These are phyloP conservation scores for Ascaphus truei DNA, from an alignment of 2,113 vertebrate genomes.

Conservation along the genomic window DNA sequence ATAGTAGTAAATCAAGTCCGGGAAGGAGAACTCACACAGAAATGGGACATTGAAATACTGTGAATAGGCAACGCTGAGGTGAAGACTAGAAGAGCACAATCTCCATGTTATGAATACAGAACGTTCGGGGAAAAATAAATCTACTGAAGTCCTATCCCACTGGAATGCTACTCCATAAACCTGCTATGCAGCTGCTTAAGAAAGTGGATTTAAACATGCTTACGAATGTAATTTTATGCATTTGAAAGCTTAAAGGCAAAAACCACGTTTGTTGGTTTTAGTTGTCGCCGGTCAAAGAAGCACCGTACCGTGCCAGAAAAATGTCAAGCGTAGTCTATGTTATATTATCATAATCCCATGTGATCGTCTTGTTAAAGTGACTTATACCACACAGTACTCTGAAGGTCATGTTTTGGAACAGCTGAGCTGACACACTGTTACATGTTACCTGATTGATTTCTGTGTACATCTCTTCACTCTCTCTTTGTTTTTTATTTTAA, in stretches of 20 bases:
- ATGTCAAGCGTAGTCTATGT: neutral
- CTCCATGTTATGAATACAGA: neutral
- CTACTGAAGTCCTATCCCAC: conserved; percentile 45
- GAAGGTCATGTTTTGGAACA: neutral
- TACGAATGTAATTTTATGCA: neutral
- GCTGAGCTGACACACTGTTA: neutral
- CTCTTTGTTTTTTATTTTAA: too few relatives aligned
- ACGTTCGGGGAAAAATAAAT: neutral
- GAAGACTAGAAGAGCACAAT: neutral
- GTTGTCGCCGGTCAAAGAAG: neutral
- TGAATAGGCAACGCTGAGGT: conserved; percentile 38
- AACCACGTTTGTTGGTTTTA: neutral
- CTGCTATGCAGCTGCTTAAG: neutral
- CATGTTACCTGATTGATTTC: neutral
- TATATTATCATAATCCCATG: neutral
- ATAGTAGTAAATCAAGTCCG: conserved; percentile 57
- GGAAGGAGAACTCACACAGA: conserved; percentile 58
- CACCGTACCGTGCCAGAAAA: neutral
- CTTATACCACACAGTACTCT: neutral
- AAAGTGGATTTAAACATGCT: neutral
- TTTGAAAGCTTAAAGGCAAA: neutral
- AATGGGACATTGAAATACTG: conserved; percentile 70
- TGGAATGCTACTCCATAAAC: conserved; percentile 33
- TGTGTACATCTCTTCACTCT: neutral
- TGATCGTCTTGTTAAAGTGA: neutral